A percentile compares a stretch with the other conserved stretches of the same genome.
Conservation (phyloP, 2,797 vertebrate genomes). For the Emys orbicularis region DNA sequence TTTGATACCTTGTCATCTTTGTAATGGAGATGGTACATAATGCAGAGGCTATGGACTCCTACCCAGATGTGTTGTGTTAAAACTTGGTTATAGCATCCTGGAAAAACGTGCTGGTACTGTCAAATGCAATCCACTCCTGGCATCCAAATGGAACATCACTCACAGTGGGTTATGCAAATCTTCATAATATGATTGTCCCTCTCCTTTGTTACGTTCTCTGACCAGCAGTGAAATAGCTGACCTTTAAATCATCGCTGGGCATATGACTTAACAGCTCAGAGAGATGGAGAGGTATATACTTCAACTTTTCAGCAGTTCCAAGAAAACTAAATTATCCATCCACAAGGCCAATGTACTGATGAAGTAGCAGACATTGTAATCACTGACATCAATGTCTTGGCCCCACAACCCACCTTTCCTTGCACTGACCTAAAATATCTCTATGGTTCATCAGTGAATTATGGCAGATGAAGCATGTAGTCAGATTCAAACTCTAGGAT, state of each 20-base stretch:
- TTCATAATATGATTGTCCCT: not conserved
- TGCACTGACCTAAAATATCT: not conserved
- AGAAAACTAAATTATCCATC: not conserved
- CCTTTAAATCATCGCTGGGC: not conserved
- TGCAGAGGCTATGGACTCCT: not conserved
- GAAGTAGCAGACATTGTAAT: not conserved
- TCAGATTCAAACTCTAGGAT: not conserved
- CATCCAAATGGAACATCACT: not conserved
- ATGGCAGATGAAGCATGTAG: not conserved
- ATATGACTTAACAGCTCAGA: not conserved
- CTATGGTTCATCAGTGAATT: not conserved
- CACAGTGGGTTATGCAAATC: not conserved
- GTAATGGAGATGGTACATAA: not conserved
- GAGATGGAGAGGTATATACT: not conserved
- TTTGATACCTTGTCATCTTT: not conserved
- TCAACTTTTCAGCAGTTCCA: not conserved
- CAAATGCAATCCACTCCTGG: not conserved
- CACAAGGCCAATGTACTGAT: not conserved
- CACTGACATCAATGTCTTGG: not conserved
- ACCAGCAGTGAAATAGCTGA: not conserved
- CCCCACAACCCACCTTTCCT: not conserved
- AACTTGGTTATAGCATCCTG: not conserved
- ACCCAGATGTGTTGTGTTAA: not conserved
- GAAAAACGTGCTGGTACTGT: not conserved
- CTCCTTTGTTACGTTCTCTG: not conserved